Evolutionary conservation across 2,113 vertebrate genomes (phyloP), one percentile per base, ranked within the genome.

Genomic region (Xyrauchen texanus): DNA sequence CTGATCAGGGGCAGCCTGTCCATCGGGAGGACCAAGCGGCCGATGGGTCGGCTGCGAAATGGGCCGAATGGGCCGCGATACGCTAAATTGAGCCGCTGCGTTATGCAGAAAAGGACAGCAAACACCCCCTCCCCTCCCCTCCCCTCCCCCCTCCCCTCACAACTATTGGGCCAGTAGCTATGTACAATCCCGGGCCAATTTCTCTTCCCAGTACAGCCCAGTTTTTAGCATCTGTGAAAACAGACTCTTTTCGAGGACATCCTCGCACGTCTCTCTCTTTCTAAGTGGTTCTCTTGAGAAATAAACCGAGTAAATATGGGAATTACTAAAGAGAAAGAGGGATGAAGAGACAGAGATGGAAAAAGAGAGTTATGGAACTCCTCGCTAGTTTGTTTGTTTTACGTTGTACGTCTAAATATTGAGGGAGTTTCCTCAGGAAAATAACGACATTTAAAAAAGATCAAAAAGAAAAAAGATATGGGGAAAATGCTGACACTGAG

Each of bases 181-280:
- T n/a, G n/a, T n/a, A n/a, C n/a, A n/a, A n/a, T n/a, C n/a, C n/a
- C n/a, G n/a, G n/a, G n/a, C n/a, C n/a, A n/a, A n/a, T n/a, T n/a
- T n/a, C n/a, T n/a, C n/a, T n/a, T n/a, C n/a, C n/a, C n/a, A n/a
- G n/a, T n/a, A n/a, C n/a, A n/a, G n/a, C n/a, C n/a, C n/a, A n/a
- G 87, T 88, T 85, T 79, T 80, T 85, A 83, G 87, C 75, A 71
- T 80, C 85, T 85, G 83, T 85, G 86, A 82, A 58, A 90, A 88
- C 84, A 90, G 87, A 85, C 88, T 84, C 86, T 85, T 90, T 84
- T 88, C 89, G 90, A 91, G 91, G 90, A 91, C 90, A 84, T 47
- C 44, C 63, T 46, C 62, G 42, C 66, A 52, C 15, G 60, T 78
- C 58, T 60, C 34, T n/a, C 4, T 44, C 13, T 55, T 8, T 49